A percentile compares a stretch with the other conserved stretches of the same genome.
These are phyloP conservation scores for Gymnosoma rotundatum DNA, from an alignment of 2,888 invertebrate genomes.

Conservation along the genomic window DNA sequence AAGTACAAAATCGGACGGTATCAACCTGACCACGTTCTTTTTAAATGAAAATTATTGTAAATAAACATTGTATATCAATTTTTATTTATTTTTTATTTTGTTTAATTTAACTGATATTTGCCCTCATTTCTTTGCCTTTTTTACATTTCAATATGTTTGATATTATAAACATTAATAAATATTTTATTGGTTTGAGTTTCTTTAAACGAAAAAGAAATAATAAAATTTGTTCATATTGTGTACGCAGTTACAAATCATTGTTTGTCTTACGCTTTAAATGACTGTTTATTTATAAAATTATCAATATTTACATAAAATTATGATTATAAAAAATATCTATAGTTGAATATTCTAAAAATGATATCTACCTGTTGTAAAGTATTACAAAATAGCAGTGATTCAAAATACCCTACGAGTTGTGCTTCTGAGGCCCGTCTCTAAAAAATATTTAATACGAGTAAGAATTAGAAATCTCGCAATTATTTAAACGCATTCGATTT, in stretches of 20 bases:
- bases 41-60: constrained; percentile 73
- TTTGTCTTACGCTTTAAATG: constrained; percentile 73
- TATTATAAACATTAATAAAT: constrained; percentile 38
- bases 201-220: constrained; percentile 10
- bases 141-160: constrained; percentile 46
- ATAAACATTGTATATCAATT: constrained; percentile 68
- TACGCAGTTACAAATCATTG: constrained; percentile 60
- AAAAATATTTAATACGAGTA: no score
- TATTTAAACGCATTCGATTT: no score
- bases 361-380: neutral
- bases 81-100: constrained; percentile 38
- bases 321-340: constrained; percentile 47
- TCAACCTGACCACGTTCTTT: constrained; percentile 70
- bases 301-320: constrained; percentile 77
- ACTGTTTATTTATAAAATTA: constrained; percentile 73
- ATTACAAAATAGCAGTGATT: neutral
- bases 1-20: constrained; percentile 31
- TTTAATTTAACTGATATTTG: constrained; percentile 62
- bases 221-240: constrained; percentile 40
- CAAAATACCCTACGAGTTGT: neutral
- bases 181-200: constrained; percentile 38
- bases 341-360: neutral
- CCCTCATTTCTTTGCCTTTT: constrained; percentile 57
- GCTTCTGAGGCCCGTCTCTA: no score
- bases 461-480: no score